Percentiles rank a stretch among this genome's conserved stretches.
Conservation (phyloP, 2,888 invertebrate genomes). For the Coremacera marginata region DNA sequence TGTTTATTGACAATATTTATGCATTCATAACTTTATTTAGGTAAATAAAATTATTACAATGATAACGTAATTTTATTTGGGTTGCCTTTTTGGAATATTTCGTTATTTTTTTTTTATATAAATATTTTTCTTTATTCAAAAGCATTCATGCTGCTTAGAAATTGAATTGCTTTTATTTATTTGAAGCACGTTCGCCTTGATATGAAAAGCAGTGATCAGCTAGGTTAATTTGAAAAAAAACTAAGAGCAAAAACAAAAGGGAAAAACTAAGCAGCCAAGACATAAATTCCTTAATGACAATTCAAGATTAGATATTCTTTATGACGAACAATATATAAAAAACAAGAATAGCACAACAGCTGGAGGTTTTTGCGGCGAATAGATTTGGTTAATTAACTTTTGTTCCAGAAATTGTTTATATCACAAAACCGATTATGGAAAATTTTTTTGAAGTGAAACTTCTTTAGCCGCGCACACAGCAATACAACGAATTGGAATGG, state of each 20-base stretch:
- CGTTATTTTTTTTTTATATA: background rate
- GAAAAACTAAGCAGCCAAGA: too few relatives aligned
- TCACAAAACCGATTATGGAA: too few relatives aligned
- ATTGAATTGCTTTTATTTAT: slow-evolving; percentile 20
- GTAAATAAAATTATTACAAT: slow-evolving; percentile 14
- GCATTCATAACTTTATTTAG: slow-evolving; percentile 34
- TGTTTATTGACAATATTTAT: slow-evolving; percentile 28
- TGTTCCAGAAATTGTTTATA: too few relatives aligned
- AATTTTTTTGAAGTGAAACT: too few relatives aligned
- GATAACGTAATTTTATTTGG: slow-evolving; percentile 17
- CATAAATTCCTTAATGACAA: background rate
- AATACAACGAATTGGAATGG: too few relatives aligned
- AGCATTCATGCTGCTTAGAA: background rate
- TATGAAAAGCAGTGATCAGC: too few relatives aligned
- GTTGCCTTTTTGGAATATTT: background rate
- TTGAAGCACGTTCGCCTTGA: slow-evolving; percentile 9
- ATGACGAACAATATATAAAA: background rate
- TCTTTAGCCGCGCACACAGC: too few relatives aligned
- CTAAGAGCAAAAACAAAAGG: too few relatives aligned
- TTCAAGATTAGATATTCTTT: background rate
- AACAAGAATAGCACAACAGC: background rate
- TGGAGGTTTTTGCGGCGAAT: background rate
- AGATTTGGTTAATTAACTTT: background rate
- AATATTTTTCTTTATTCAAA: too few relatives aligned
- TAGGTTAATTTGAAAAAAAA: too few relatives aligned